Conservation (phyloP, 2,797 vertebrate genomes). For the Enteromius trimaculatus region DNA sequence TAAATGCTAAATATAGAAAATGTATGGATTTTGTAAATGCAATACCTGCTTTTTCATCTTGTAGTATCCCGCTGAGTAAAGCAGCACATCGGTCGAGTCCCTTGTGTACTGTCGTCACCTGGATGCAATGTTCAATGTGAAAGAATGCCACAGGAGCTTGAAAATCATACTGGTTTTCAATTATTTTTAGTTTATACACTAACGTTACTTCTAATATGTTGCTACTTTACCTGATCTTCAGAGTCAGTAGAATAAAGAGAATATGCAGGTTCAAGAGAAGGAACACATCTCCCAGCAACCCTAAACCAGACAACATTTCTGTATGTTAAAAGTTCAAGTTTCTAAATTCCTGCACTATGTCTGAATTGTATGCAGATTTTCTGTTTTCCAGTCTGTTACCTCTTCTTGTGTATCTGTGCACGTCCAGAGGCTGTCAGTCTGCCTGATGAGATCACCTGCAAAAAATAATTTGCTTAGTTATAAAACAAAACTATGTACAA, state of each 20-base stretch:
- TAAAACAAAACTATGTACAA: neutral
- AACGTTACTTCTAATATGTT: neutral
- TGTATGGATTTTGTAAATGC: neutral
- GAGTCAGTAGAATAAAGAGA: slow-evolving; percentile 84
- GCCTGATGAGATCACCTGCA: slow-evolving; percentile 84
- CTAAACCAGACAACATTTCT: slow-evolving; percentile 61
- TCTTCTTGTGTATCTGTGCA: slow-evolving; percentile 69
- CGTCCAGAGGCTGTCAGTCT: slow-evolving; percentile 74
- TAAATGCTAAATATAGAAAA: slow-evolving; percentile 18
- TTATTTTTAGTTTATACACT: neutral
- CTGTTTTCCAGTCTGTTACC: slow-evolving; percentile 70
- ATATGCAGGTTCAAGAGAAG: slow-evolving; percentile 72
- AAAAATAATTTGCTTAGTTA: slow-evolving; percentile 3
- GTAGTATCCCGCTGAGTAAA: slow-evolving; percentile 84
- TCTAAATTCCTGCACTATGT: neutral
- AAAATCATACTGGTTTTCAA: neutral
- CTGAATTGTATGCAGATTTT: neutral
- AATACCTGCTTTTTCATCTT: slow-evolving; percentile 80
- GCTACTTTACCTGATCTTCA: slow-evolving; percentile 82
- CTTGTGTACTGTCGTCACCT: slow-evolving; percentile 78
- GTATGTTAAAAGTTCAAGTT: neutral
- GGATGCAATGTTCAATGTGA: neutral
- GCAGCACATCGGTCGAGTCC: slow-evolving; percentile 88
- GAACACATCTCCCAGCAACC: slow-evolving; percentile 62
- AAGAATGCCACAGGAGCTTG: neutral